These are phyloP conservation scores for Mungos mungo DNA, from an alignment of 2,113 vertebrate species.

Conservation along the genomic window DNA sequence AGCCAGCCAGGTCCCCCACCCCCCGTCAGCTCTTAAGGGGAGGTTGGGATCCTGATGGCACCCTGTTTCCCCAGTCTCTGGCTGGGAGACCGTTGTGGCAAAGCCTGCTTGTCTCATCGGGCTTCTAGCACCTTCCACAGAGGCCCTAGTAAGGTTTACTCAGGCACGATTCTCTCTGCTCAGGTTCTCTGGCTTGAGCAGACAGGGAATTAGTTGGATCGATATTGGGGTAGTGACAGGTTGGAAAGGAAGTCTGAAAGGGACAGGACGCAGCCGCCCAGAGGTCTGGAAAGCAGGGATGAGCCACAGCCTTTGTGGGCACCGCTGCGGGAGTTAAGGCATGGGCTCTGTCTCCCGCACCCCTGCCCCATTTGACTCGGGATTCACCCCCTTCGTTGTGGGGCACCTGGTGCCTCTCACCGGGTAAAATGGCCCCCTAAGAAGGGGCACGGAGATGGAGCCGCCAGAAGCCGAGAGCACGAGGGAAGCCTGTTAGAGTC, in stretches of 20 bases:
- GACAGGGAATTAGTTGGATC: neutral
- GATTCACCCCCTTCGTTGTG: neutral
- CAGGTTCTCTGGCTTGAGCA: neutral
- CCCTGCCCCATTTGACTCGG: neutral
- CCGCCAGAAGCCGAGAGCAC: neutral
- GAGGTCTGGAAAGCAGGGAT: neutral
- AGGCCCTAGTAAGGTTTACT: neutral
- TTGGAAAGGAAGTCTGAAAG: neutral
- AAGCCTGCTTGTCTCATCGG: neutral
- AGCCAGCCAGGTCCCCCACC: no score
- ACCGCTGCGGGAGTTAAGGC: rapidly evolving
- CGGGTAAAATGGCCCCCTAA: neutral
- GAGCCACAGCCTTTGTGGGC: no score
- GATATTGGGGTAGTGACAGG: neutral
- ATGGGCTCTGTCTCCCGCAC: rapidly evolving
- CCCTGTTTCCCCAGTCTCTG: neutral
- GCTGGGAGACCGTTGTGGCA: neutral
- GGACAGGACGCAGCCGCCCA: neutral
- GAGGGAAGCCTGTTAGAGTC: neutral
- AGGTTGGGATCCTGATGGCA: neutral
- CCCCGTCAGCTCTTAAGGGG: neutral
- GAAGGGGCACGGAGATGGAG: neutral
- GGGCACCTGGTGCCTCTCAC: neutral
- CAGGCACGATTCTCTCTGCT: neutral
- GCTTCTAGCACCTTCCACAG: neutral